These are phyloP conservation scores for Petaurus breviceps DNA, from an alignment of 2,113 vertebrate species.

Conservation along the genomic window DNA sequence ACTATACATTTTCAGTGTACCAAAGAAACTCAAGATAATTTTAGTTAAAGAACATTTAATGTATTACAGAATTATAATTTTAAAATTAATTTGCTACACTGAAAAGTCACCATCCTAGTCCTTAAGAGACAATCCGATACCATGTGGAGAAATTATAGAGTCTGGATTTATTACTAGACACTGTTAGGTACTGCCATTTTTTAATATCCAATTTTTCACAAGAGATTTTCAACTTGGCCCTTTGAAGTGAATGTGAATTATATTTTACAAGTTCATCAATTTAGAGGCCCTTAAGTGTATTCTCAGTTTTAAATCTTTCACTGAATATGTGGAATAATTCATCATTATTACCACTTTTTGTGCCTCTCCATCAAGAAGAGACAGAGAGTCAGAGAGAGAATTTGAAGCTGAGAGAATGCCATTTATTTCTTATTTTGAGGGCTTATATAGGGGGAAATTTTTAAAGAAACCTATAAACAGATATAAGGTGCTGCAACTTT, in stretches of 20 bases:
- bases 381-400: not conserved
- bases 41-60: not conserved
- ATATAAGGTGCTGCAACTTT: not conserved
- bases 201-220: constrained; percentile 26
- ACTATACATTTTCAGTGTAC: not conserved
- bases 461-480: not conserved
- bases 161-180: constrained; percentile 21
- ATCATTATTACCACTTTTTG: not conserved
- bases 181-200: constrained; percentile 25
- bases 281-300: not conserved
- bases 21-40: not conserved
- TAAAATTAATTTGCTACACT: not conserved
- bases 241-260: constrained; percentile 28
- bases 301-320: not conserved
- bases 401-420: not conserved
- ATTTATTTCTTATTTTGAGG: not conserved
- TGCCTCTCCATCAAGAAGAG: not conserved
- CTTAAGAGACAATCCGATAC: constrained; percentile 42
- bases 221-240: not conserved
- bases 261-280: not conserved
- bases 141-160: not conserved
- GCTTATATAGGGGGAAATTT: not conserved
- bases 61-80: not conserved
- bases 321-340: not conserved
- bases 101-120: not conserved